phyloP scores from a whole-genome alignment of 2,797 vertebrate species.

The Sarcophilus harrisii region DNA sequence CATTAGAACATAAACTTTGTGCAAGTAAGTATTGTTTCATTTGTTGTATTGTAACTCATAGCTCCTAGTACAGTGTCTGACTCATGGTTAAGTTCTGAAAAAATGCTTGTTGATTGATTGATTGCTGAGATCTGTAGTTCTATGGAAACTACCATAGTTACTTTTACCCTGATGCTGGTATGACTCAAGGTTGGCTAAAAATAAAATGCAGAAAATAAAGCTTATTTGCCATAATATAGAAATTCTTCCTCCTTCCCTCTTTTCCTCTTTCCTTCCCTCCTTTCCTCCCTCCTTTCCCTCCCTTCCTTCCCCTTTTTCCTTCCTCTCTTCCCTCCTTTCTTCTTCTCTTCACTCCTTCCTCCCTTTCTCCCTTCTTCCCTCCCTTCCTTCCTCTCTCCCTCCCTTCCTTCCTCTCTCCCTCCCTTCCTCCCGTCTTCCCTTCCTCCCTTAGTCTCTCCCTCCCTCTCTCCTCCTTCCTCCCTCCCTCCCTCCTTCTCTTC shows the following conservation, averaged over 20 bases:
- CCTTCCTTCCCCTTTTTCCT: no score
- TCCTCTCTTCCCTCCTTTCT: no score
- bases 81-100: background rate
- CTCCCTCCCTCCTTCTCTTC: no score
- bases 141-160: background rate
- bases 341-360: no score
- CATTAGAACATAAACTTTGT: background rate
- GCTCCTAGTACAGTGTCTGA: background rate
- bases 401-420: no score
- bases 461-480: no score
- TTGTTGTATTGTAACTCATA: background rate
- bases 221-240: slow-evolving; percentile 6
- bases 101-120: background rate
- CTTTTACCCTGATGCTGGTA: background rate
- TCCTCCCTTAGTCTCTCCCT: no score
- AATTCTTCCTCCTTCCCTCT: background rate
- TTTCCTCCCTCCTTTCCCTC: no score
- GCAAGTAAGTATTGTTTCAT: background rate
- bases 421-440: no score
- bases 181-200: background rate
- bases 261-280: no score
- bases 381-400: no score
- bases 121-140: background rate
- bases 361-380: no score
- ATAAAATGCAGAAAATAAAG: background rate